Base-by-base conservation (phyloP, 1,140 invertebrate genomes). In the Heliconius himera region DNA sequence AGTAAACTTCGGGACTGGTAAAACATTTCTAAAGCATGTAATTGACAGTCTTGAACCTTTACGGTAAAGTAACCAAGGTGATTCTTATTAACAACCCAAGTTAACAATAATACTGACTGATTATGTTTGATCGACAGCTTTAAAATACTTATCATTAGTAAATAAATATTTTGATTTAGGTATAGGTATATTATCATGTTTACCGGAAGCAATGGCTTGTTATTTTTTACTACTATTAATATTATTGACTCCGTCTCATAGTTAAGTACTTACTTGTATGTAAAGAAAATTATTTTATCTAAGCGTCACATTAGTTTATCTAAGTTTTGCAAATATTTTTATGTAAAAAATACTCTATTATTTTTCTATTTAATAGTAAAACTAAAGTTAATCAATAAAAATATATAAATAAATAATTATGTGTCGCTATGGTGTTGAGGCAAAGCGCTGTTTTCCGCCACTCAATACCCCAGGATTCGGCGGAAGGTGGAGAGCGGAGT, bases 121-220 rank as follows among this genome's bases (percentile, higher is more conserved):
- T 85, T 85, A 74, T 76, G 70, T 77, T 76, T 85, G 84, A 85
- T 81, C 74, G 84, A 83, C 82, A 78, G 80, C 76, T 85, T 79
- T 79, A 20, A 85, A 81, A 79, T 82, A 82, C 77, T 73, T 83
- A 81, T 76, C 33, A 76, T 76, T 76, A 66, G 56, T 76, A 76
- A 16, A 70, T 76, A 76, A 76, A 76, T 38, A 76, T 66, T 20
- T 70, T 60, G 46, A 60, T 60, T 22, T 51, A 51, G 18, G 49
- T 20, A 51, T 46, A 46, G 13, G 41, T 46, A 46, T 36, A 36
- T 36, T 26, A 56, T 56, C 54, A 66, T 66, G 60, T 66, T 66
- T 16, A 66, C 60, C 22, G 60, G 60, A 66, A 66, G 60, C 26
- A 0, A 11, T 66, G 9, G 13, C 13, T 66, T 29, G 60, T 66